phyloP scores from a whole-genome alignment of 2,113 vertebrate species.

The Phoxinus phoxinus region DNA sequence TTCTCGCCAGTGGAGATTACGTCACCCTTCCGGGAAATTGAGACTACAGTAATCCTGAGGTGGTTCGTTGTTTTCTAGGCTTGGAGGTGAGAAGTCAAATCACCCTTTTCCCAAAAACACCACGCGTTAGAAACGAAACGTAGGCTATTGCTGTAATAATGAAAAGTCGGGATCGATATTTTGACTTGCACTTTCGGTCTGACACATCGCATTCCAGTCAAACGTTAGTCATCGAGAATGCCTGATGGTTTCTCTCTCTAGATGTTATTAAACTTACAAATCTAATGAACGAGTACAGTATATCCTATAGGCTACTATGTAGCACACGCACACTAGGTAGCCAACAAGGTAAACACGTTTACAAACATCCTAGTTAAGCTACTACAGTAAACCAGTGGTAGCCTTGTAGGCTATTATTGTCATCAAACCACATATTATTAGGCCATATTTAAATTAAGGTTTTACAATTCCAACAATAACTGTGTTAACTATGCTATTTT shows the following conservation, averaged over 20 bases:
- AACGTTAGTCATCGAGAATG: slow-evolving; percentile 33
- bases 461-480: neutral
- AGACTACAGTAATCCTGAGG: slow-evolving; percentile 4
- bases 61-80: neutral
- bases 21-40: slow-evolving; percentile 76
- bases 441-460: neutral
- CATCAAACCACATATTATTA: no score
- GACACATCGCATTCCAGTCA: slow-evolving; percentile 50
- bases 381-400: no score
- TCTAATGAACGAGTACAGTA: neutral
- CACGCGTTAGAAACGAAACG: slow-evolving; percentile 29
- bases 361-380: no score
- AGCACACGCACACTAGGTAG: neutral
- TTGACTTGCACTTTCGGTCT: slow-evolving; percentile 42
- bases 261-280: neutral
- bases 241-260: neutral
- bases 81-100: slow-evolving; percentile 5
- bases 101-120: slow-evolving; percentile 47
- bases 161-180: slow-evolving; percentile 24
- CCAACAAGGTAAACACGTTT: neutral
- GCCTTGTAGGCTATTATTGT: no score
- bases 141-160: neutral
- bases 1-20: slow-evolving; percentile 40
- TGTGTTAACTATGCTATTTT: neutral
- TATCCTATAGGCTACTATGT: neutral